Percentiles rank a stretch among this genome's conserved stretches.
These are phyloP conservation scores for Netelia inedita DNA, from an alignment of 2,888 invertebrate genomes.

Conservation along the genomic window DNA sequence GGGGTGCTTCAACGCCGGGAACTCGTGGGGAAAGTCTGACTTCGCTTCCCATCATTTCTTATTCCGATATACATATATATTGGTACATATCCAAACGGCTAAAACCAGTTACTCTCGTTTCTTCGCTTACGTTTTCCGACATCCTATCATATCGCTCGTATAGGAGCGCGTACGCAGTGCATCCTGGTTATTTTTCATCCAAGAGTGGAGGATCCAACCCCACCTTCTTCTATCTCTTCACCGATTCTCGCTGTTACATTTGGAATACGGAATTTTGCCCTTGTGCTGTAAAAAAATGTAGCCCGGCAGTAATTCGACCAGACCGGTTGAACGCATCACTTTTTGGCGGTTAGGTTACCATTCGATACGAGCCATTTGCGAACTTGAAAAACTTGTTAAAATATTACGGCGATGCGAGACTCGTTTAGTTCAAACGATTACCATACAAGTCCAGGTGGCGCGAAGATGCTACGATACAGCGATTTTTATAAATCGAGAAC, in stretches of 20 bases:
- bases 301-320: neutral
- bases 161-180: neutral
- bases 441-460: constrained; percentile 24
- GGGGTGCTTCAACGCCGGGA: constrained; percentile 48
- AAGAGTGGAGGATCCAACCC: constrained; percentile 50
- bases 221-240: constrained; percentile 29
- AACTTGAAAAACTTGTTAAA: no score
- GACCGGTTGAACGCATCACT: no score
- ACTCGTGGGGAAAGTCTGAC: constrained; percentile 34
- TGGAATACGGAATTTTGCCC: constrained; percentile 73
- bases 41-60: constrained; percentile 51
- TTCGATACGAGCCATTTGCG: no score
- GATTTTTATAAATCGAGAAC: neutral
- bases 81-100: constrained; percentile 19
- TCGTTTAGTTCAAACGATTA: constrained; percentile 7
- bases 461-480: constrained; percentile 52
- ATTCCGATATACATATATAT: constrained; percentile 43
- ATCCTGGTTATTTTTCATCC: neutral
- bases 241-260: constrained; percentile 78
- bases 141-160: neutral
- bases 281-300: neutral
- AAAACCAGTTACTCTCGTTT: constrained; percentile 3
- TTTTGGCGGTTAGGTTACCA: no score
- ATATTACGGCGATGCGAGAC: constrained; percentile 69
- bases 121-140: neutral